phyloP scores from a whole-genome alignment of 2,797 vertebrate species.

The Anguilla marmorata region DNA sequence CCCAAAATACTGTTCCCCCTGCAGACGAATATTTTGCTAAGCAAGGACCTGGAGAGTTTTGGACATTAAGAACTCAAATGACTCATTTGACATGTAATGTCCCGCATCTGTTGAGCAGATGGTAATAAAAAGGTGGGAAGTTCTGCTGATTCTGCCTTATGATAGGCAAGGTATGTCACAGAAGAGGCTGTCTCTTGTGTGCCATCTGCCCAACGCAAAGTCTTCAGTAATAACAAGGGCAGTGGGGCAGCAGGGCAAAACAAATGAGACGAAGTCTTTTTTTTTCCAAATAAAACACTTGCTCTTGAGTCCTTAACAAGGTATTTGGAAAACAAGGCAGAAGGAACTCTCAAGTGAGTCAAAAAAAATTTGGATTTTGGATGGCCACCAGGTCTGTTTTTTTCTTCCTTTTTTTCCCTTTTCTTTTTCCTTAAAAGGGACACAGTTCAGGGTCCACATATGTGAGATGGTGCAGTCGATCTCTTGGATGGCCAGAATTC shows the following conservation, averaged over 20 bases:
- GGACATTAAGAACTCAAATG: neutral
- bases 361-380: neutral
- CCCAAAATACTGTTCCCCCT: neutral
- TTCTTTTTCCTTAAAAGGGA: conserved; percentile 1
- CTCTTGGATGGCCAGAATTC: neutral
- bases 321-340: neutral
- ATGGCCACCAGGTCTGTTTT: neutral
- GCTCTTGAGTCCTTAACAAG: neutral
- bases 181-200: neutral
- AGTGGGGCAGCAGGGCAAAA: neutral
- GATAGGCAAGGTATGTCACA: neutral
- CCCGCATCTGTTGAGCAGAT: conserved; percentile 6
- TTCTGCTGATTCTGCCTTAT: neutral
- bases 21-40: neutral
- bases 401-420: neutral
- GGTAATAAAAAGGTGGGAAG: neutral
- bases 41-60: neutral
- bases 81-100: neutral
- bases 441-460: neutral
- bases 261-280: neutral
- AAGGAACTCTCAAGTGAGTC: neutral
- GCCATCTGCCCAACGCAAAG: too few species aligned
- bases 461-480: neutral
- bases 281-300: neutral
- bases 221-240: neutral